Percentiles rank a stretch among this genome's conserved stretches.
These are phyloP conservation scores for Epirrhoe alternata DNA, from an alignment of 2,888 invertebrate genomes.

Conservation along the genomic window DNA sequence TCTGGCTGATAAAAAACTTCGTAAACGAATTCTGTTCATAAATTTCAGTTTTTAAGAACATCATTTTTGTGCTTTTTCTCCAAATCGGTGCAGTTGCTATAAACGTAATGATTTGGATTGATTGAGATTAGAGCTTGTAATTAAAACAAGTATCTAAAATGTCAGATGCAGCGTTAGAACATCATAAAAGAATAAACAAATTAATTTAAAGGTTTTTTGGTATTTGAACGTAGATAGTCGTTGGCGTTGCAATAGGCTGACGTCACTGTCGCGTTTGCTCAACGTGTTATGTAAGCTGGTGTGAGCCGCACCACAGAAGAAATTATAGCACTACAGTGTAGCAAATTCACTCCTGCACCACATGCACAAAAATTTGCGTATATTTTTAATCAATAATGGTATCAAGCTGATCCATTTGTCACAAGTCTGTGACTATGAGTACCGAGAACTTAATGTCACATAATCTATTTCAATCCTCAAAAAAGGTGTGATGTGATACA, in stretches of 20 bases:
- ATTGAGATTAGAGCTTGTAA: no score
- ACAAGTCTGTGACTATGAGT: no score
- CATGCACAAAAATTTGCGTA: not conserved
- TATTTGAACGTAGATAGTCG: conserved; percentile 17
- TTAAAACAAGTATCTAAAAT: not conserved
- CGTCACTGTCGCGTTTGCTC: conserved; percentile 53
- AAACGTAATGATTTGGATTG: no score
- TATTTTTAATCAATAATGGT: not conserved
- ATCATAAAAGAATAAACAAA: conserved; percentile 10
- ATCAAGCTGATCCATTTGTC: no score
- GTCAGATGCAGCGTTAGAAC: not conserved
- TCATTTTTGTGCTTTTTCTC: not conserved
- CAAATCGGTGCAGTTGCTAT: not conserved
- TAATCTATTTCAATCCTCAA: no score
- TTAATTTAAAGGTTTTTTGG: conserved; percentile 13
- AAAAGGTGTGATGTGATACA: no score
- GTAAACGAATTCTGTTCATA: not conserved
- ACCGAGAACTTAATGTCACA: no score
- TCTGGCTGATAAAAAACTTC: no score
- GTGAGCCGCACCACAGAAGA: conserved; percentile 27
- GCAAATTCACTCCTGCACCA: conserved; percentile 6
- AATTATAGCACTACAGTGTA: not conserved
- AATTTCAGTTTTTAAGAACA: not conserved
- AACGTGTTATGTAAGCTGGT: conserved; percentile 61
- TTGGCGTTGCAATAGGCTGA: conserved; percentile 30